These are phyloP conservation scores for Eleutherodactylus coqui DNA, from an alignment of 2,797 vertebrate species.

Conservation along the genomic window DNA sequence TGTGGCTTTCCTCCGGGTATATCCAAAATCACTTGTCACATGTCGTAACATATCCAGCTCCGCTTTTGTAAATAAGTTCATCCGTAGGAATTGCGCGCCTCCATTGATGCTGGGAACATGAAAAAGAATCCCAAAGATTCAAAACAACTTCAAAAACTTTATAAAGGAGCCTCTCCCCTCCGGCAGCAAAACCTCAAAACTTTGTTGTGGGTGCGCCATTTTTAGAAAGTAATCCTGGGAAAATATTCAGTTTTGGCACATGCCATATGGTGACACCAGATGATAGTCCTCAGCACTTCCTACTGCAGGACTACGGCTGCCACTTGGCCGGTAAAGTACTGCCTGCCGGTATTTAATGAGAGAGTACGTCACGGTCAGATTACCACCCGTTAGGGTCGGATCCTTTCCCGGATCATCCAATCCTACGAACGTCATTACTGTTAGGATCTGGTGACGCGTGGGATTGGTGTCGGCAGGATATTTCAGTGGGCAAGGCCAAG, in stretches of 20 bases:
- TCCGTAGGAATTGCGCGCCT: neutral
- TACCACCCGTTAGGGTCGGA: too few relatives aligned
- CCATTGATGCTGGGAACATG: neutral
- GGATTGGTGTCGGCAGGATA: too few relatives aligned
- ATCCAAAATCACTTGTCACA: neutral
- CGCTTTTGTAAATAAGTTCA: neutral
- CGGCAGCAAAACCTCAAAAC: neutral
- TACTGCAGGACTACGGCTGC: too few relatives aligned
- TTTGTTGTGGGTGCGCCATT: neutral
- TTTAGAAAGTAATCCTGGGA: neutral
- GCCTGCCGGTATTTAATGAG: too few relatives aligned
- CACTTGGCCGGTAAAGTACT: too few relatives aligned
- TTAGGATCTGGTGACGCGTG: too few relatives aligned
- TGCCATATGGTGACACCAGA: neutral
- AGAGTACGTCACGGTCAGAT: too few relatives aligned
- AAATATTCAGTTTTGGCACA: neutral
- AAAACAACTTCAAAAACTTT: neutral
- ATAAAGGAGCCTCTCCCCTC: neutral
- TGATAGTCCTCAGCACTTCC: neutral
- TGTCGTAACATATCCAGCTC: too few relatives aligned
- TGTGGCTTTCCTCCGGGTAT: neutral
- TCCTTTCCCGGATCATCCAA: too few relatives aligned
- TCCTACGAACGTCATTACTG: too few relatives aligned
- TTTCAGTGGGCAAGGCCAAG: too few relatives aligned
- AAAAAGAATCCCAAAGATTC: neutral